Percentiles rank a stretch among this genome's conserved stretches.
These are phyloP conservation scores for Triplophysa dalaica DNA, from an alignment of 2,113 vertebrate species.

Conservation along the genomic window DNA sequence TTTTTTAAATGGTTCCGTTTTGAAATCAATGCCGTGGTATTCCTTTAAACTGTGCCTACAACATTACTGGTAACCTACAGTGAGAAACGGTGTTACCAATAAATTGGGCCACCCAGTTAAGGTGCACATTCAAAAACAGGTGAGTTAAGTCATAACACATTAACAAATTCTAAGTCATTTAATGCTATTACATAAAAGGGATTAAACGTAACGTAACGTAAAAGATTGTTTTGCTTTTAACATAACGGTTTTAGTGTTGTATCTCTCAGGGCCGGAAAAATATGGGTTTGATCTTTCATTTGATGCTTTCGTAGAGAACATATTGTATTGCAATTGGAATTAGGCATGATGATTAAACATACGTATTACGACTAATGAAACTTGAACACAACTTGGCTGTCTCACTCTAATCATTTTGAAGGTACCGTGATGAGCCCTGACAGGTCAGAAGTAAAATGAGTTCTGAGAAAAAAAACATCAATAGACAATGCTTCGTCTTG, in stretches of 20 bases:
- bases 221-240: too few species aligned
- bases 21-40: not conserved
- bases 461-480: slow-evolving; percentile 37
- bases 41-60: not conserved
- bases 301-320: slow-evolving; percentile 54
- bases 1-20: too few species aligned
- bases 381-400: slow-evolving; percentile 47
- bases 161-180: too few species aligned
- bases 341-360: slow-evolving; percentile 9
- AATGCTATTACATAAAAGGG: too few species aligned
- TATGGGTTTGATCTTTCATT: slow-evolving; percentile 49
- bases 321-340: slow-evolving; percentile 51
- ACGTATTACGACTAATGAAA: slow-evolving; percentile 44
- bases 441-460: slow-evolving; percentile 51
- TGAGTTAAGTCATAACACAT: too few species aligned
- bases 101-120: slow-evolving; percentile 50
- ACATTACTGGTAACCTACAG: slow-evolving; percentile 34
- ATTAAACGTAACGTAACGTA: too few species aligned
- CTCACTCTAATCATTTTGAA: slow-evolving; percentile 44
- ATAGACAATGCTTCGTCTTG: slow-evolving; percentile 58
- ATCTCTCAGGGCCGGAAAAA: slow-evolving; percentile 34
- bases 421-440: slow-evolving; percentile 52
- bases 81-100: slow-evolving; percentile 1
- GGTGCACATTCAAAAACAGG: not conserved
- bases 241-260: not conserved